phyloP scores from a whole-genome alignment of 2,888 invertebrate species.

The Thymelicus acteon region DNA sequence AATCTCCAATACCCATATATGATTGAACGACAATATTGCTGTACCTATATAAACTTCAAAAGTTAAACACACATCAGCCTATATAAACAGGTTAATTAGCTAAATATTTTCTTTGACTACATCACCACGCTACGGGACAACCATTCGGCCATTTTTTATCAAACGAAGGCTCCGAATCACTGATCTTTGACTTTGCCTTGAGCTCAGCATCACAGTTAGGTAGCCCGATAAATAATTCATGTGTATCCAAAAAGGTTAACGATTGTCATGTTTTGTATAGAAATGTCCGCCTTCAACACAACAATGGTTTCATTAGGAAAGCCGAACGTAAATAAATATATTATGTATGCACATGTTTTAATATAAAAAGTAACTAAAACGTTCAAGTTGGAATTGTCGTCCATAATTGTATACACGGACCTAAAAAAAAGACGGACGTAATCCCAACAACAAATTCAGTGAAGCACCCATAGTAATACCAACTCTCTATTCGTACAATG shows the following conservation, averaged over 20 bases:
- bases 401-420: too few relatives aligned
- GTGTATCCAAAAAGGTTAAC: conserved; percentile 39
- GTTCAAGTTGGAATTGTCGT: background rate
- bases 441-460: too few relatives aligned
- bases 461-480: too few relatives aligned
- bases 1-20: background rate
- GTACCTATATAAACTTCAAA: too few relatives aligned
- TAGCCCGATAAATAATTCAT: conserved; percentile 58
- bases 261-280: conserved; percentile 19
- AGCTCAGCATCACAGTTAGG: conserved; percentile 51
- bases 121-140: too few relatives aligned
- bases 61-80: conserved; percentile 16
- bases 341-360: conserved; percentile 32
- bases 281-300: conserved; percentile 15
- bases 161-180: background rate
- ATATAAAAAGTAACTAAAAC: conserved; percentile 10
- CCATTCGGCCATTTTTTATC: too few relatives aligned
- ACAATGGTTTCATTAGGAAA: conserved; percentile 28
- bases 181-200: conserved; percentile 16
- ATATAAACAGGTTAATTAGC: background rate
- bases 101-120: too few relatives aligned
- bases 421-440: too few relatives aligned
- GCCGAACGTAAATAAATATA: conserved; percentile 28
- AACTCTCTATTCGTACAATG: too few relatives aligned
- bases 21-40: conserved; percentile 16